Conservation (phyloP, 1,140 invertebrate species). For the Formica exsecta region DNA sequence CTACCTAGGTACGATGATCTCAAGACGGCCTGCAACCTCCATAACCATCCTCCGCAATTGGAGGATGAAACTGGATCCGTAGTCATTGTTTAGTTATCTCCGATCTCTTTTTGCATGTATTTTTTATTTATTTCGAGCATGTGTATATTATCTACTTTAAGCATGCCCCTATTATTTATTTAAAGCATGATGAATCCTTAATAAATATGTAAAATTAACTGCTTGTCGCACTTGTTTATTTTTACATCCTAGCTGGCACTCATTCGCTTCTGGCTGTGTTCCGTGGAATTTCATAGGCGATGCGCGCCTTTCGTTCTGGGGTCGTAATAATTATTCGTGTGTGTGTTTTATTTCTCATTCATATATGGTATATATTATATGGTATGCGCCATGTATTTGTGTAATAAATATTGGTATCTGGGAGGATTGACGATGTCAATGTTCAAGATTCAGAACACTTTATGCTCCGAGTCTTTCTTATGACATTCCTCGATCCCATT, state of each 20-base stretch:
- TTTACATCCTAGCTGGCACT: conserved; percentile 83
- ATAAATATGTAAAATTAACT: conserved; percentile 86
- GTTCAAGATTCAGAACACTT: conserved; percentile 30
- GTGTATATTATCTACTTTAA: conserved; percentile 81
- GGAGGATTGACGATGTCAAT: conserved; percentile 62
- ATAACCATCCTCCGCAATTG: conserved; percentile 83
- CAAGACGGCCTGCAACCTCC: conserved; percentile 85
- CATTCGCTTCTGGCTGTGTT: conserved; percentile 77
- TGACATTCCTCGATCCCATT: conserved; percentile 43
- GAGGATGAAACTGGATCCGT: conserved; percentile 87
- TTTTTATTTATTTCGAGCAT: conserved; percentile 81
- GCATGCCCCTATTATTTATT: conserved; percentile 84
- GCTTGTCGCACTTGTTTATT: conserved; percentile 85
- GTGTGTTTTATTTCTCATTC: conserved; percentile 61
- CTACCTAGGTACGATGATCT: conserved; percentile 87
- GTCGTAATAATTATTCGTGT: conserved; percentile 60
- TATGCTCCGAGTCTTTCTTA: conserved; percentile 33
- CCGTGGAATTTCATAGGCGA: conserved; percentile 63
- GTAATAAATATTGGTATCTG: conserved; percentile 65
- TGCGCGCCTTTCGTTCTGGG: conserved; percentile 52
- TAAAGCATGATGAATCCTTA: conserved; percentile 83
- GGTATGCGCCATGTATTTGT: conserved; percentile 64
- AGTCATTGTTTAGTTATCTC: conserved; percentile 85
- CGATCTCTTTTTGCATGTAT: conserved; percentile 65
- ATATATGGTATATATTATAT: conserved; percentile 45